phyloP scores from a whole-genome alignment of 2,888 invertebrate genomes.

The Tenthredo scrophulariae region DNA sequence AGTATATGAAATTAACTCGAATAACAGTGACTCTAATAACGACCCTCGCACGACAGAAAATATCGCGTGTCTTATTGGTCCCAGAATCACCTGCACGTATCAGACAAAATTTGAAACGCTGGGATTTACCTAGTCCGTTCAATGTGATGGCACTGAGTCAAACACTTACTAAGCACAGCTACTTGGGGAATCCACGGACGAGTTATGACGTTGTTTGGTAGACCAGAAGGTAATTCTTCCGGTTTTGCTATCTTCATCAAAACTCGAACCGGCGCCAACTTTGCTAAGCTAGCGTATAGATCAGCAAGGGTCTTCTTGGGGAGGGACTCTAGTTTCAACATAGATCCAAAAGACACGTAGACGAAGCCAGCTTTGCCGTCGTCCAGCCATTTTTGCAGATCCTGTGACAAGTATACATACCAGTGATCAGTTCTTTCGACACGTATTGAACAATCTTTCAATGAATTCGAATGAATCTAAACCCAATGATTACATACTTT shows the following conservation, averaged over 20 bases:
- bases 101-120: background rate
- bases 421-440: background rate
- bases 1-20: background rate
- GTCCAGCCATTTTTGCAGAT: conserved; percentile 67
- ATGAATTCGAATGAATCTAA: background rate
- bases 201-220: conserved; percentile 65
- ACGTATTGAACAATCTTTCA: background rate
- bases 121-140: background rate
- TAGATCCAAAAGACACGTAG: conserved; percentile 69
- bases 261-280: conserved; percentile 66
- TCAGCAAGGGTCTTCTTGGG: conserved; percentile 59
- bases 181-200: conserved; percentile 68
- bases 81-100: background rate
- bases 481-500: conserved; percentile 57
- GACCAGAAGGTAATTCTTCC: conserved; percentile 61
- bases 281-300: conserved; percentile 64
- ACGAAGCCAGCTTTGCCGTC: conserved; percentile 67
- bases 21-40: background rate
- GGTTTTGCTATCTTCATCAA: conserved; percentile 64
- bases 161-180: conserved; percentile 64
- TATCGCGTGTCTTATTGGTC: background rate
- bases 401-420: conserved; percentile 57
- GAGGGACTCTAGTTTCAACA: conserved; percentile 66
- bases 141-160: background rate
- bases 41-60: background rate